Evolutionary conservation across 2,888 invertebrate genomes (phyloP).

Genomic region (Melieria picta): DNA sequence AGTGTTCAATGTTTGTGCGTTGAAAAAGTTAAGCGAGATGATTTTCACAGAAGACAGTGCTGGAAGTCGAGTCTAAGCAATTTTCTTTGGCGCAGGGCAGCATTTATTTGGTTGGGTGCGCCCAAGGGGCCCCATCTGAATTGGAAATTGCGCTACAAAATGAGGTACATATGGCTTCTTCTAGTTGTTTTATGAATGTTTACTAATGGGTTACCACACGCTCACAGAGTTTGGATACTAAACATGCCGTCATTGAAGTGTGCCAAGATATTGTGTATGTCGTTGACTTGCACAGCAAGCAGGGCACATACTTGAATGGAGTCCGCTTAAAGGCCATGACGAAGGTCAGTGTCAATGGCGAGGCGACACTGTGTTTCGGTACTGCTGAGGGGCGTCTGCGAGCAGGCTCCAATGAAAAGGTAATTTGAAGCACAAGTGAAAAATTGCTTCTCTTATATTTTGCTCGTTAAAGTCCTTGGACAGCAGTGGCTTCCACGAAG

Average conservation of each 20-base stretch:
- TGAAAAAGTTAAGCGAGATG: not conserved
- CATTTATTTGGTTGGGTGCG: conserved; percentile 15
- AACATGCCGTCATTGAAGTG: conserved; percentile 45
- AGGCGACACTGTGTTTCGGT: conserved; percentile 41
- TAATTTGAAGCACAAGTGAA: conserved; percentile 20
- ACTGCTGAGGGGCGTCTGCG: conserved; percentile 18
- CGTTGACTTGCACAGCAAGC: conserved; percentile 44
- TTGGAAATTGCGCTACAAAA: conserved; percentile 12
- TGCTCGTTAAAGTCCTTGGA: not conserved
- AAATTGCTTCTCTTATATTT: not conserved
- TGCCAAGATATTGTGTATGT: conserved; percentile 33
- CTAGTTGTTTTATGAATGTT: too few species aligned
- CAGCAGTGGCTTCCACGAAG: not conserved
- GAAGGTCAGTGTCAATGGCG: conserved; percentile 30
- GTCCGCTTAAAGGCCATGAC: conserved; percentile 34
- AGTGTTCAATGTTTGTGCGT: too few species aligned
- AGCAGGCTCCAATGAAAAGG: conserved; percentile 4
- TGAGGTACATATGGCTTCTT: not conserved
- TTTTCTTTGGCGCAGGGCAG: conserved; percentile 2
- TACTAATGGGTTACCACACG: too few species aligned
- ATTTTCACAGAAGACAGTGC: conserved; percentile 18
- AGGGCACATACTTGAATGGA: conserved; percentile 46
- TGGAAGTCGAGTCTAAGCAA: conserved; percentile 25
- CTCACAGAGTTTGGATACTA: conserved; percentile 42
- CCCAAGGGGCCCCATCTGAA: not conserved